Evolutionary conservation across 2,113 vertebrate genomes (phyloP).

Genomic region (Pica pica): DNA sequence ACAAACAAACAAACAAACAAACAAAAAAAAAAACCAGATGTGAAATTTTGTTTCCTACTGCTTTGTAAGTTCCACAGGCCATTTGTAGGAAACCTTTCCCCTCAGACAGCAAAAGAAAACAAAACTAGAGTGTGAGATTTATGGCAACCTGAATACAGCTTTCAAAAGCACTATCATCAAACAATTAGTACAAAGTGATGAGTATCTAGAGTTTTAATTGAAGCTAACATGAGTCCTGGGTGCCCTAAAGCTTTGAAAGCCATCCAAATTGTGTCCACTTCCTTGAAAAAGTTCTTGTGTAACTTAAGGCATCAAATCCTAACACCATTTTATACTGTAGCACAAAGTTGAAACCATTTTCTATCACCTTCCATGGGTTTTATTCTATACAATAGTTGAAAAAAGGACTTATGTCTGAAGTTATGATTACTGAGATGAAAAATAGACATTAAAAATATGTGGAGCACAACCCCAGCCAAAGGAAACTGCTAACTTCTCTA

Average conservation of each 20-base stretch:
- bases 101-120: background rate
- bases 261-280: background rate
- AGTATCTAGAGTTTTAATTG: background rate
- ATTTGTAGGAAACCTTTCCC: background rate
- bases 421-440: background rate
- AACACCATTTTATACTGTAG: background rate
- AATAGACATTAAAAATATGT: background rate
- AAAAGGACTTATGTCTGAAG: background rate
- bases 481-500: background rate
- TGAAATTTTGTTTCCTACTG: background rate
- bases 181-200: background rate
- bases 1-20: too few relatives aligned
- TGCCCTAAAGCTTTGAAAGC: background rate
- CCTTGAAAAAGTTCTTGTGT: background rate
- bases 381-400: background rate
- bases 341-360: background rate
- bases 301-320: background rate
- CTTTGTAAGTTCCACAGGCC: background rate
- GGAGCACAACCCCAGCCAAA: background rate
- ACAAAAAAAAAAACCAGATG: background rate
- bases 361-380: background rate
- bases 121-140: background rate
- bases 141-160: background rate
- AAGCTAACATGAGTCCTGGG: background rate
- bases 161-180: background rate